Percentiles rank a stretch among this genome's conserved stretches.
These are phyloP conservation scores for Drosophila robusta DNA, from an alignment of 2,888 invertebrate species.

Conservation along the genomic window DNA sequence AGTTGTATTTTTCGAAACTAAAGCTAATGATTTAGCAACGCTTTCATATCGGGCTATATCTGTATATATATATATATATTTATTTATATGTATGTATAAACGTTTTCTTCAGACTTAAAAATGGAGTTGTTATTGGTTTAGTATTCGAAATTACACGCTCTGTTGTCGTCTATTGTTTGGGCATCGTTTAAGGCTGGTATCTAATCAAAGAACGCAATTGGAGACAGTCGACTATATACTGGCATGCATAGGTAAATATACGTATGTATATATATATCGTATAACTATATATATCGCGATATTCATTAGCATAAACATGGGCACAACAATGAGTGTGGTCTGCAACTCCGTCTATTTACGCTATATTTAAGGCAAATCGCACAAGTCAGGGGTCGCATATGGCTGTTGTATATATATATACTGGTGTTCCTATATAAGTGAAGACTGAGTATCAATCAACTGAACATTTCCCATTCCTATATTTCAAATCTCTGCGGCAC, in stretches of 20 bases:
- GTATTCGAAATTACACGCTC: conserved; percentile 21
- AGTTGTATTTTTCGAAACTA: conserved; percentile 25
- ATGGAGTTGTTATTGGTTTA: conserved; percentile 70
- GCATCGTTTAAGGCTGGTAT: conserved; percentile 43
- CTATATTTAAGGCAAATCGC: conserved; percentile 69
- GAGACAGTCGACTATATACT: conserved; percentile 43
- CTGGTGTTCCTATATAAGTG: conserved; percentile 3
- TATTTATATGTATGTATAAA: conserved; percentile 49
- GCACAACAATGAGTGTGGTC: conserved; percentile 1
- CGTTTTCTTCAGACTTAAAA: conserved; percentile 66
- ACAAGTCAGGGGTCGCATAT: conserved; percentile 47
- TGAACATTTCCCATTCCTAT: conserved; percentile 1
- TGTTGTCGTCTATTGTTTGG: conserved; percentile 8
- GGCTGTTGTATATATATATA: background rate
- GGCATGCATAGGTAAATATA: conserved; percentile 18
- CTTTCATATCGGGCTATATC: conserved; percentile 23
- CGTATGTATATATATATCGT: background rate
- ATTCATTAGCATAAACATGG: conserved; percentile 8
- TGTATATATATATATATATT: conserved; percentile 22
- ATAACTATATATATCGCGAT: conserved; percentile 5
- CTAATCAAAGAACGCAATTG: conserved; percentile 43
- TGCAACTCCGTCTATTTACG: conserved; percentile 31
- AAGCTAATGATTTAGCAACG: conserved; percentile 30
- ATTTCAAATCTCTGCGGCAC: background rate
- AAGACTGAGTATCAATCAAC: conserved; percentile 19